Evolutionary conservation across 1,140 invertebrate genomes (phyloP).

Genomic region (Mercenaria mercenaria): DNA sequence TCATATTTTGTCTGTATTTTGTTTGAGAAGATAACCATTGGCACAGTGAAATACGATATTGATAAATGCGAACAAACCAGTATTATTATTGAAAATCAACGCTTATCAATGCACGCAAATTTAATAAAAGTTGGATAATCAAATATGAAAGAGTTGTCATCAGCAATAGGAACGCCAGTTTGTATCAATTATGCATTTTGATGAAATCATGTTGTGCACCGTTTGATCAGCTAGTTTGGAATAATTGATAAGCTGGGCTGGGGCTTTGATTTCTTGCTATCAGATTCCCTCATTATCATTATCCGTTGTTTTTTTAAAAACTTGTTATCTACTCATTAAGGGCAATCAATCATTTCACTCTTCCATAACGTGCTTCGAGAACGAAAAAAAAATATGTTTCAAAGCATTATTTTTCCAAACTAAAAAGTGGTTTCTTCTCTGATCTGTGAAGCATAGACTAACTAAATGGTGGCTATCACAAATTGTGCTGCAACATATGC

Average conservation of each 20-base stretch:
- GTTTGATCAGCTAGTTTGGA: not conserved
- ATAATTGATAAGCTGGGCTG: not conserved
- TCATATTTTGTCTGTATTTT: not conserved
- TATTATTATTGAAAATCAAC: conserved; percentile 29
- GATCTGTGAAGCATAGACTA: no score
- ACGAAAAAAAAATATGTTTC: no score
- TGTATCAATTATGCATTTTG: conserved; percentile 46
- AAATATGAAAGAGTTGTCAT: conserved; percentile 40
- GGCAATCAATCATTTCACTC: not conserved
- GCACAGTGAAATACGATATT: conserved; percentile 37
- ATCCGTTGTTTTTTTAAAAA: not conserved
- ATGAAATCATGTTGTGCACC: not conserved
- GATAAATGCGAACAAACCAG: conserved; percentile 22
- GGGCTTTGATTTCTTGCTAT: not conserved
- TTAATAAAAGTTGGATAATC: conserved; percentile 44
- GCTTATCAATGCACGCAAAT: conserved; percentile 14
- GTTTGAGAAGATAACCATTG: conserved; percentile 29
- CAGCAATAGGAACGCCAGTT: conserved; percentile 32
- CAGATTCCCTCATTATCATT: not conserved
- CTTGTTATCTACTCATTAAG: not conserved
- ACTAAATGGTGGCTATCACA: no score
- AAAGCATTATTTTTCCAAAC: no score
- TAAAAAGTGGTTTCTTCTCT: no score
- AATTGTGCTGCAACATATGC: no score
- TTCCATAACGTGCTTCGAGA: no score